A percentile compares a stretch with the other conserved stretches of the same genome.
Evolutionary conservation across 2,888 invertebrate species (phyloP).

Genomic region (Leptopilina drosophilae): DNA sequence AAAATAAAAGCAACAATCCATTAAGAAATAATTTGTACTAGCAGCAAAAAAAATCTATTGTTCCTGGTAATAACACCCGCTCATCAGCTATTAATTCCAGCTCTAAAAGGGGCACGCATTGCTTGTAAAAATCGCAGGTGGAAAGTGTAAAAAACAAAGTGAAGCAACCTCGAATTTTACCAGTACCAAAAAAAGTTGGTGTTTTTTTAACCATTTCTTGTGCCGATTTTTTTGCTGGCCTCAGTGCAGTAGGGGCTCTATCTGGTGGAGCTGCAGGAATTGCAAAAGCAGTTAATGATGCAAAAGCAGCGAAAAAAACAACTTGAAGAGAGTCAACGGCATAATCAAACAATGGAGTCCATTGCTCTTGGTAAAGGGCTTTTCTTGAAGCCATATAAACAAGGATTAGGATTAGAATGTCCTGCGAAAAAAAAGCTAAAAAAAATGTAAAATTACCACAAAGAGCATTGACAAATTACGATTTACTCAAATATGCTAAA

Average conservation of each 20-base stretch:
- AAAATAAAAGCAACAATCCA: background rate
- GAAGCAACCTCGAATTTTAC: no score
- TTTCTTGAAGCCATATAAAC: background rate
- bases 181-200: no score
- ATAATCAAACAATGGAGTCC: slow-evolving; percentile 63
- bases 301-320: slow-evolving; percentile 10
- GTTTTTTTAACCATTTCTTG: no score
- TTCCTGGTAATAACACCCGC: background rate
- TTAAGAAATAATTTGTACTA: background rate
- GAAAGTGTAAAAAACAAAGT: no score
- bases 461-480: background rate
- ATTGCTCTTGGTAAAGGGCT: slow-evolving; percentile 40
- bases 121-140: no score
- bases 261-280: slow-evolving; percentile 41
- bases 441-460: slow-evolving; percentile 1
- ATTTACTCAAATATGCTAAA: slow-evolving; percentile 2
- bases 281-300: slow-evolving; percentile 18
- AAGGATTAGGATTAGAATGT: slow-evolving; percentile 1
- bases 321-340: slow-evolving; percentile 60
- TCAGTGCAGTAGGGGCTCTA: no score
- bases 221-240: background rate
- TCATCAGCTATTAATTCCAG: background rate
- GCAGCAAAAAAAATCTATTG: background rate
- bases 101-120: background rate
- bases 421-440: background rate